Percentiles rank a stretch among this genome's conserved stretches.
Evolutionary conservation across 1,140 invertebrate species (phyloP).

Genomic region (Bombus balteatus): DNA sequence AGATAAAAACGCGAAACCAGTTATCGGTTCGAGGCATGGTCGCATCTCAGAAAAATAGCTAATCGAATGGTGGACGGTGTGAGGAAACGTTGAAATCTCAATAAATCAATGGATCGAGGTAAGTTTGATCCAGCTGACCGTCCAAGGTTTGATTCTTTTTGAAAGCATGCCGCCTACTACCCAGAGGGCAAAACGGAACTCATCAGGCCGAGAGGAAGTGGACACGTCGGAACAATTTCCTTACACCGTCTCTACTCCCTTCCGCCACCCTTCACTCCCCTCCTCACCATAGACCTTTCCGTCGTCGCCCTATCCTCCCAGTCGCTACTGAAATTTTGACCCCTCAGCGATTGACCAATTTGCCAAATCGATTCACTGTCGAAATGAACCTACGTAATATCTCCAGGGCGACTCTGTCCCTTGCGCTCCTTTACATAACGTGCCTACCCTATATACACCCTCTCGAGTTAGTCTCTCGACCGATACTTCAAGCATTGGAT

Average conservation of each 20-base stretch:
- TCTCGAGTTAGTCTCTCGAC: not conserved
- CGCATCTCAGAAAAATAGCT: not conserved
- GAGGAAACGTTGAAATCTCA: not conserved
- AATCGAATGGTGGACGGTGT: not conserved
- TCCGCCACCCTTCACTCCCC: not conserved
- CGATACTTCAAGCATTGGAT: not conserved
- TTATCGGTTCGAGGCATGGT: not conserved
- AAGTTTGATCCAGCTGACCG: constrained; percentile 50
- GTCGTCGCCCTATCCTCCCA: constrained; percentile 55
- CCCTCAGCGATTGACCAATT: constrained; percentile 81
- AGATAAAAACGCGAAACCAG: no score
- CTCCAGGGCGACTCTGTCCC: constrained; percentile 34
- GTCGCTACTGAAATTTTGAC: constrained; percentile 73
- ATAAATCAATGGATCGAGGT: constrained; percentile 29
- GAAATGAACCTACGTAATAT: constrained; percentile 76
- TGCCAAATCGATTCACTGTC: constrained; percentile 77
- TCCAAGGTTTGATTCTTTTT: constrained; percentile 57
- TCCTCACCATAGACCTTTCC: constrained; percentile 26
- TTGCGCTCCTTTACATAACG: constrained; percentile 41
- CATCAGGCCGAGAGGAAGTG: constrained; percentile 82
- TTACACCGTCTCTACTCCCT: constrained; percentile 76
- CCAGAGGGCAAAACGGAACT: constrained; percentile 76
- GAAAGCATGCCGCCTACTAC: constrained; percentile 30
- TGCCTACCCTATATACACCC: constrained; percentile 2
- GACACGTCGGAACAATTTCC: constrained; percentile 83